These are phyloP conservation scores for Dipodomys stephensi DNA, from an alignment of 2,113 vertebrate species.

Conservation along the genomic window DNA sequence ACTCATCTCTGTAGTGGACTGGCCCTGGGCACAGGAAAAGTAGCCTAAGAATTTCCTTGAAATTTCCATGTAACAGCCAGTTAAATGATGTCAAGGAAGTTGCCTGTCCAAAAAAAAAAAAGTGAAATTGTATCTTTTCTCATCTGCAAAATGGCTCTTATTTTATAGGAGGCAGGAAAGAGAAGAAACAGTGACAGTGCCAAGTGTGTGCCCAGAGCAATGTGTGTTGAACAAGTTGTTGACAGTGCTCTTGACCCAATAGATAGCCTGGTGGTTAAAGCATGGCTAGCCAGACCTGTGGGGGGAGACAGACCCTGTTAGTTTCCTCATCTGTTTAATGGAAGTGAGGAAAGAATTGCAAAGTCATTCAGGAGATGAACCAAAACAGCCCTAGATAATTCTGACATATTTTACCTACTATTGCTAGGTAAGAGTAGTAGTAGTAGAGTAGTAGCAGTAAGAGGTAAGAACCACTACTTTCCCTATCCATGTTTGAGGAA, in stretches of 20 bases:
- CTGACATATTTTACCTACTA: neutral
- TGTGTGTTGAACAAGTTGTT: neutral
- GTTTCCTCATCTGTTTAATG: neutral
- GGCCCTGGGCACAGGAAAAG: neutral
- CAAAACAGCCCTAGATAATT: neutral
- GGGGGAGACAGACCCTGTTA: neutral
- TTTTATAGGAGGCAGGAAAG: neutral
- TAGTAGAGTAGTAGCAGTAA: neutral
- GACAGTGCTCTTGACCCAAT: neutral
- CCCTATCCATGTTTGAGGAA: neutral
- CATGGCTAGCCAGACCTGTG: neutral
- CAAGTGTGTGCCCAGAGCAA: neutral
- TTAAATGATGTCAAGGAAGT: constrained; percentile 42
- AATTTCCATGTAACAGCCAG: neutral
- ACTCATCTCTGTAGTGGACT: neutral
- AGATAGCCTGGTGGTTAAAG: neutral
- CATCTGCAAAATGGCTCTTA: neutral
- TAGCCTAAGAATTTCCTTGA: neutral
- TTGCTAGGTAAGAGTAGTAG: no score
- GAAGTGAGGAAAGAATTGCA: neutral
- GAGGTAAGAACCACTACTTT: neutral
- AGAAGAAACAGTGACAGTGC: neutral
- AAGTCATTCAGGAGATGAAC: neutral
- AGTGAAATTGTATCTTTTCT: neutral
- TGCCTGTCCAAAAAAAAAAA: neutral